Evolutionary conservation across 2,113 vertebrate species (phyloP), one percentile per base, ranked within the genome.

Genomic region (Peromyscus californicus): DNA sequence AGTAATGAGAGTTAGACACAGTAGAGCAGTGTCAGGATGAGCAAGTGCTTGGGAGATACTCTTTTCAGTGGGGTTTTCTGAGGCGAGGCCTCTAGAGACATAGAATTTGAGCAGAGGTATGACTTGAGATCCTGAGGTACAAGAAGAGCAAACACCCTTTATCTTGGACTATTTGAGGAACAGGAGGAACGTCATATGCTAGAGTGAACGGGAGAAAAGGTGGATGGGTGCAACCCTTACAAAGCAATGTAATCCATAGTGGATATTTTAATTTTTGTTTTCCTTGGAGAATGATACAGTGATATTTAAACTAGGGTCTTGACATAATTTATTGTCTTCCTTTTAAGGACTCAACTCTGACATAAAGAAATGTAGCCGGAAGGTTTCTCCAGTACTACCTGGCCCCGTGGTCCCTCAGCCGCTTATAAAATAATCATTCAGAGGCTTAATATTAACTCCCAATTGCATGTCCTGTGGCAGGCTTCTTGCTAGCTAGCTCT

Each of bases 221-320:
- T 80, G 69, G 39, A 7, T 42, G 67, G 59, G 33, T 75, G 19
- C 33, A 13, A 45, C 15, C 75, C 16, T 78, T 45, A 5, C 6
- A 93, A 17, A 79, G 15, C 26, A 48, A 82, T n/a, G 42, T n/a
- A 93, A 94, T 11, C 69, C 36, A 11, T 86, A 83, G 63, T 76
- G 24, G 69, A 90, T 59, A 57, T 95, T 89, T 76, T 70, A 36
- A 87, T 67, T 65, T 75, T 29, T 76, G 74, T 79, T 65, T 51
- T 45, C 48, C 54, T 4, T 21, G 59, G 26, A 83, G 15, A 90
- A 42, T 70, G 39, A 84, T 79, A 13, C 57, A 84, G 33, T 70
- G 31, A 12, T 22, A 87, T 94, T 97, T 95, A 93, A 51, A 92
- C 11, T 24, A 97, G 78, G 36, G 39, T 45, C 31, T 54, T 96